Evolutionary conservation across 2,888 invertebrate species (phyloP).

Genomic region (Diarsia mendica): DNA sequence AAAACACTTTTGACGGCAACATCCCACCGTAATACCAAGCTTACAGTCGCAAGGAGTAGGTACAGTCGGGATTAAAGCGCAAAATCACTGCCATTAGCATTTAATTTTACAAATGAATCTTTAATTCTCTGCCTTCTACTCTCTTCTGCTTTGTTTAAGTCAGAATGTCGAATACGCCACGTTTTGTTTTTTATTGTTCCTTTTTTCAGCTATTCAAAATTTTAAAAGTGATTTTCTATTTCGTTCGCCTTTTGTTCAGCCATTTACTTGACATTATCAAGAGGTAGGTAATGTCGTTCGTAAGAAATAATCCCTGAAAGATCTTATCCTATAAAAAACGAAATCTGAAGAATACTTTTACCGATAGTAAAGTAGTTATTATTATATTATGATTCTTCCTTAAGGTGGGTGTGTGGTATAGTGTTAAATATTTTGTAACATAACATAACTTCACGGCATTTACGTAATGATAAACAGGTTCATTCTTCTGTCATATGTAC

Average conservation of each 20-base stretch:
- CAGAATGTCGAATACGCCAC: constrained; percentile 10
- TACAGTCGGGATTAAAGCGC: constrained; percentile 81
- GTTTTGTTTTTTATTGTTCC: not conserved
- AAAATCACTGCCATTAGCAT: constrained; percentile 86
- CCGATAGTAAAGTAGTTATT: not conserved
- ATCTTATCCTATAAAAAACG: not conserved
- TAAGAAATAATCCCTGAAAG: not conserved
- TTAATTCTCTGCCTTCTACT: constrained; percentile 82
- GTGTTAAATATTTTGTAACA: not conserved
- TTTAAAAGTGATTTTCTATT: not conserved
- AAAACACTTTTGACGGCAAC: constrained; percentile 70
- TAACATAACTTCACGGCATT: not conserved
- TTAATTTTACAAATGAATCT: constrained; percentile 88
- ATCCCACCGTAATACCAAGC: constrained; percentile 76
- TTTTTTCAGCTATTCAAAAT: not conserved
- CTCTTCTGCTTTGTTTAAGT: constrained; percentile 58
- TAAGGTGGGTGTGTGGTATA: too few relatives aligned
- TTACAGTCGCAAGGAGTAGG: constrained; percentile 77
- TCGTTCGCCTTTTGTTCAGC: not conserved
- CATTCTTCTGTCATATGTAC: not conserved
- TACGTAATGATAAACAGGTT: too few relatives aligned
- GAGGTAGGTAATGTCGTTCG: not conserved
- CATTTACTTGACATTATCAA: not conserved
- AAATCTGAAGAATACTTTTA: not conserved
- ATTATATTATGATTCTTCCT: not conserved